phyloP scores from a whole-genome alignment of 2,888 invertebrate species.

The Dendrolimus pini region DNA sequence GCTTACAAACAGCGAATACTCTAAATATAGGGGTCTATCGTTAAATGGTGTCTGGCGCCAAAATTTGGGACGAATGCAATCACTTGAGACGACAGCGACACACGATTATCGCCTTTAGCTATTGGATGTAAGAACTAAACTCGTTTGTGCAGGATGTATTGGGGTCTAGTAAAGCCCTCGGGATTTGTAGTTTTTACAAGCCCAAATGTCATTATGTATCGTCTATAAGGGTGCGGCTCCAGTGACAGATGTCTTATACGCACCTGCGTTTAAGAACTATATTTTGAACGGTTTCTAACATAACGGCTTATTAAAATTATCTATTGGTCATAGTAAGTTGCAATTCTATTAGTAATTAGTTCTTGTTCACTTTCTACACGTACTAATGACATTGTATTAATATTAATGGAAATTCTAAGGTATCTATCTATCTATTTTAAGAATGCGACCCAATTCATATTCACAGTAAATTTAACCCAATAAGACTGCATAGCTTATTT shows the following conservation, averaged over 20 bases:
- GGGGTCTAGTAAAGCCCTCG: conserved; percentile 5
- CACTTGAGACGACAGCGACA: conserved; percentile 1
- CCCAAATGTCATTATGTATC: conserved; percentile 4
- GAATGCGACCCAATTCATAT: too few relatives aligned
- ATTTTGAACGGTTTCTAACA: background rate
- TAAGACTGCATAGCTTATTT: too few relatives aligned
- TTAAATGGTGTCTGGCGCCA: conserved; percentile 61
- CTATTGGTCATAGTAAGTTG: too few relatives aligned
- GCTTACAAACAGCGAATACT: conserved; percentile 26
- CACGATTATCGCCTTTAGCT: background rate
- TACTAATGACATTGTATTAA: too few relatives aligned
- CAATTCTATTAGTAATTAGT: too few relatives aligned
- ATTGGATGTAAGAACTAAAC: background rate
- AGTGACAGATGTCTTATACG: conserved; percentile 5
- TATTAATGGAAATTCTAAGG: too few relatives aligned
- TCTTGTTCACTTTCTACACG: too few relatives aligned
- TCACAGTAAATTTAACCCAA: too few relatives aligned
- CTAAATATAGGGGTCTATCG: conserved; percentile 34
- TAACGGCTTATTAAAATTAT: too few relatives aligned
- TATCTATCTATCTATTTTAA: too few relatives aligned
- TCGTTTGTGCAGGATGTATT: background rate
- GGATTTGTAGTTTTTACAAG: conserved; percentile 4
- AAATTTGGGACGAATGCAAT: conserved; percentile 32
- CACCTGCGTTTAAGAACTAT: conserved; percentile 6
- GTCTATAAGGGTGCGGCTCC: conserved; percentile 1